Conservation (phyloP, 2,113 vertebrate genomes). For the Campylomormyrus tamandua region DNA sequence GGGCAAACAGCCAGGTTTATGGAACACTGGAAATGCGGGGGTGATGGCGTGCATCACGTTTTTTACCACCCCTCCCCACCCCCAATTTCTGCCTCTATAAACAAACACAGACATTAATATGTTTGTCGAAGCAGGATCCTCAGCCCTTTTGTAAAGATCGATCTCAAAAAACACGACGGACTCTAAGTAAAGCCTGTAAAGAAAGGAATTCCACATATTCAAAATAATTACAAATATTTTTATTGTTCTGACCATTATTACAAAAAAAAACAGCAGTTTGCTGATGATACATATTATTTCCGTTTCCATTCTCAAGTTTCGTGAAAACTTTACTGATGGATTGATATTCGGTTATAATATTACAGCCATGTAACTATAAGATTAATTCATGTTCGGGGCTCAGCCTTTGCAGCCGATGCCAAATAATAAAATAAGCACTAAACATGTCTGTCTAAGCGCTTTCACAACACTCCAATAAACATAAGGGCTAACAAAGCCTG, state of each 20-base stretch:
- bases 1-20: neutral
- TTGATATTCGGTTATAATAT: neutral
- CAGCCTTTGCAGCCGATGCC: neutral
- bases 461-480: neutral
- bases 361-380: neutral
- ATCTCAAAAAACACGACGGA: neutral
- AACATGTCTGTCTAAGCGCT: neutral
- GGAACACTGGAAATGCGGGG: neutral
- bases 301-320: neutral
- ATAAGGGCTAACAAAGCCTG: neutral
- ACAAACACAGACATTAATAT: neutral
- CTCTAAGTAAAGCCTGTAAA: neutral
- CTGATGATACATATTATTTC: neutral
- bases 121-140: neutral
- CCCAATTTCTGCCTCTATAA: neutral
- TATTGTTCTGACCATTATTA: neutral
- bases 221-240: neutral
- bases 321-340: neutral
- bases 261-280: neutral
- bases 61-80: neutral
- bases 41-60: neutral
- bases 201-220: neutral
- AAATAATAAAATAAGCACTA: neutral
- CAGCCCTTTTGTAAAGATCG: neutral
- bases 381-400: neutral